phyloP scores from a whole-genome alignment of 2,113 vertebrate species.

The Crypturellus undulatus region DNA sequence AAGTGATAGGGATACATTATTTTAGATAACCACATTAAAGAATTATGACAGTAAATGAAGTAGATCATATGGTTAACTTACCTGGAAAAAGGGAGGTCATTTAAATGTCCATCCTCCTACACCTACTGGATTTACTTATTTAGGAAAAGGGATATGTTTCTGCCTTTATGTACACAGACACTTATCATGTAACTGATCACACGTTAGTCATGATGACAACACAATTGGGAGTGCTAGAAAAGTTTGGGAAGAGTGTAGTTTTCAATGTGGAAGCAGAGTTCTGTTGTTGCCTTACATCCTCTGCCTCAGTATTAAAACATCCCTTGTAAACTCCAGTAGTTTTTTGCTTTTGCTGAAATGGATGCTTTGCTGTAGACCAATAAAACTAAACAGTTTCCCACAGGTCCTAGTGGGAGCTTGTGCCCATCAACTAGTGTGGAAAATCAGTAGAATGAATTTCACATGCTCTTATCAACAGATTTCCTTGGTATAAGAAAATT shows the following conservation, averaged over 20 bases:
- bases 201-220: background rate
- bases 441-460: background rate
- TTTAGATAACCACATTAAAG: background rate
- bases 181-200: background rate
- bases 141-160: background rate
- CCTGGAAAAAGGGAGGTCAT: background rate
- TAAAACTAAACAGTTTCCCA: background rate
- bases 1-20: background rate
- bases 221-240: background rate
- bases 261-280: too few relatives aligned
- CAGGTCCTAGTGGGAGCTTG: background rate
- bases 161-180: too few relatives aligned
- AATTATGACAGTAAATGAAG: background rate
- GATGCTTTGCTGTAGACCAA: background rate
- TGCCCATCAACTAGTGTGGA: background rate
- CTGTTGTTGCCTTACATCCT: too few relatives aligned
- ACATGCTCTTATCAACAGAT: background rate
- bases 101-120: background rate
- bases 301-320: too few relatives aligned
- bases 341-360: background rate
- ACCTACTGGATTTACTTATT: background rate
- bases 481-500: background rate
- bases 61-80: background rate
- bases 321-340: background rate
- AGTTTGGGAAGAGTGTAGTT: background rate